Base-by-base conservation (phyloP, 2,797 vertebrate genomes). In the Microhierax caerulescens region DNA sequence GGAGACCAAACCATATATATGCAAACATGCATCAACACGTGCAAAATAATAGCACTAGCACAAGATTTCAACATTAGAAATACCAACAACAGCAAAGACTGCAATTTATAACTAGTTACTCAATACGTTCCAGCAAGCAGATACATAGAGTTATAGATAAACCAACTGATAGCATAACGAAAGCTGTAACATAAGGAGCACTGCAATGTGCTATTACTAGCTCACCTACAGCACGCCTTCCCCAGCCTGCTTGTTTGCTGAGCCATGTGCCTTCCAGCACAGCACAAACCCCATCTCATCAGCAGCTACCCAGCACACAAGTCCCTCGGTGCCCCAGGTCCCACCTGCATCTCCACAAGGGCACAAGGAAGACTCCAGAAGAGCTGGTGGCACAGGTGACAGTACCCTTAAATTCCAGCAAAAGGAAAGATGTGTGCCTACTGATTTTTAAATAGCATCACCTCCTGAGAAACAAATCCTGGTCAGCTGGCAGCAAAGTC, bases 111-210 rank as follows among this genome's bases (percentile, higher is more conserved):
- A 28, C 25, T 32, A 8, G 10, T 90, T 92, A 50, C 91, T 85
- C 88, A 83, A n/a, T 94, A 2, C 6, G n/a, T 78, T 68, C 76
- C 87, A 93, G 87, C 87, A 80, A 86, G 68, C 64, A 91, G 78
- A 88, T 5, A 30, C 39, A 67, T 7, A 54, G 75, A 83, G 53
- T 85, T 88, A 43, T 14, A 83, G 94, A 80, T 65, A 47, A 92
- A 45, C 22, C 16, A 2, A 22, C 80, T 36, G 81, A 82, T 86
- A 94, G 87, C 63, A 51, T 13, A 3, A 57, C 2, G 47, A 60
- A 73, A 64, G 57, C 16, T 53, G 39, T 0, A 70, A 57, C 43
- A 61, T 8, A 9, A 30, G 45, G 75, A 82, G 8, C n/a, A 47
- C 5, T 10, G 36, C 11, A 7, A 13, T 19, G 15, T 8, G 54